These are phyloP conservation scores for Gadus chalcogrammus DNA, from an alignment of 2,113 vertebrate genomes.

Conservation along the genomic window DNA sequence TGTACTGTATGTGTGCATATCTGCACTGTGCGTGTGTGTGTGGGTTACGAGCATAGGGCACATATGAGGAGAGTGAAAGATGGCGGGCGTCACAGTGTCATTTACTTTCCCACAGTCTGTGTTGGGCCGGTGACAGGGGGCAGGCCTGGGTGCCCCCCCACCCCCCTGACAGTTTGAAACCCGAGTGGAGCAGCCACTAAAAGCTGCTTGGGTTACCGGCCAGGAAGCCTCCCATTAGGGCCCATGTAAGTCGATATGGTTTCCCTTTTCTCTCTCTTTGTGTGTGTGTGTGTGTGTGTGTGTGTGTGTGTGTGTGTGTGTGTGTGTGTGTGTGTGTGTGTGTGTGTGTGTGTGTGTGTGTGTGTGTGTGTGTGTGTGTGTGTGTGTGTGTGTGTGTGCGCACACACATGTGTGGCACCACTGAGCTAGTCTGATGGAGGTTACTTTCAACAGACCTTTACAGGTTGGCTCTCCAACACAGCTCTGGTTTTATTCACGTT, in stretches of 20 bases:
- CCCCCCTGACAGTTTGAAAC: constrained; percentile 55
- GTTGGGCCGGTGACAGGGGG: constrained; percentile 30
- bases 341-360: not conserved
- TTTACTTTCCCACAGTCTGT: constrained; percentile 23
- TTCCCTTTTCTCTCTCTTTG: constrained; percentile 34
- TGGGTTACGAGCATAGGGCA: not conserved
- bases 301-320: constrained; percentile 20
- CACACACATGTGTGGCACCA: no score
- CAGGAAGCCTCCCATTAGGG: constrained; percentile 72
- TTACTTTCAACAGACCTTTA: constrained; percentile 33
- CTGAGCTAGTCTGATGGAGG: constrained; percentile 48
- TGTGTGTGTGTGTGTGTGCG: not conserved
- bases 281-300: constrained; percentile 7
- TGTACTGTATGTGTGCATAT: not conserved
- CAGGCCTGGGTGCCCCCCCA: no score
- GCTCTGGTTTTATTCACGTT: not conserved
- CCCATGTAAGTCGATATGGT: constrained; percentile 60
- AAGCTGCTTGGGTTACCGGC: constrained; percentile 62
- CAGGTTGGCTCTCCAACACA: constrained; percentile 29
- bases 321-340: constrained; percentile 6
- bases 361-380: not conserved
- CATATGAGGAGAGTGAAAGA: not conserved
- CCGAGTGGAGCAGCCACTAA: constrained; percentile 44
- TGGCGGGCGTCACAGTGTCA: constrained; percentile 7
- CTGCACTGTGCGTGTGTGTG: not conserved